These are phyloP conservation scores for Drosophila santomea DNA, from an alignment of 1,140 invertebrate genomes.

Conservation along the genomic window DNA sequence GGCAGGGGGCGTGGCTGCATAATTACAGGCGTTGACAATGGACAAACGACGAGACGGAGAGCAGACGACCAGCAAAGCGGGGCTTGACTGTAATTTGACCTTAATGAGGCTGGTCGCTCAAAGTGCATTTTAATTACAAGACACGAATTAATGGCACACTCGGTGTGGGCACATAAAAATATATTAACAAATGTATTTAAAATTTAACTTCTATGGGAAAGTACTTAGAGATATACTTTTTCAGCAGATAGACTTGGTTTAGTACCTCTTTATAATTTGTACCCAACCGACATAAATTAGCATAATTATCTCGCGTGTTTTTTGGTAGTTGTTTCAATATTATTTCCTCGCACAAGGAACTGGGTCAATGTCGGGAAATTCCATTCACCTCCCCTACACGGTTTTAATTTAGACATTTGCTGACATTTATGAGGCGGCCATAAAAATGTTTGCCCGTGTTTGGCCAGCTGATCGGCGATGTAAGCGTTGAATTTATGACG, in stretches of 20 bases:
- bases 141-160: slow-evolving; percentile 11
- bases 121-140: slow-evolving; percentile 73
- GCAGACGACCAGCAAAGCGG: slow-evolving; percentile 45
- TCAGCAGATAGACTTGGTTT: background rate
- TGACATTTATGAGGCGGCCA: slow-evolving; percentile 42
- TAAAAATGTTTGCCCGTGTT: slow-evolving; percentile 44
- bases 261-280: slow-evolving; percentile 45
- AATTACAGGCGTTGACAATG: slow-evolving; percentile 69
- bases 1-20: slow-evolving; percentile 46
- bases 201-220: no score
- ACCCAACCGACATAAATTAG: slow-evolving; percentile 40
- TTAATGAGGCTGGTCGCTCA: slow-evolving; percentile 69
- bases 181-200: no score
- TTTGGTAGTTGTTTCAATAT: slow-evolving; percentile 27
- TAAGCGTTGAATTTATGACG: slow-evolving; percentile 45
- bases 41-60: slow-evolving; percentile 31
- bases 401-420: slow-evolving; percentile 55
- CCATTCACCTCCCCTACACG: background rate
- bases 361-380: slow-evolving; percentile 38
- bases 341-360: slow-evolving; percentile 17
- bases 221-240: background rate
- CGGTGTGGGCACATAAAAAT: slow-evolving; percentile 3
- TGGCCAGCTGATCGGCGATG: slow-evolving; percentile 47
- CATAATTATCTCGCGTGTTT: slow-evolving; percentile 35
- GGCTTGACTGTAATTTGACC: slow-evolving; percentile 72